Evolutionary conservation across 1,140 invertebrate genomes (phyloP).

Genomic region (Potamilus streckersoni): DNA sequence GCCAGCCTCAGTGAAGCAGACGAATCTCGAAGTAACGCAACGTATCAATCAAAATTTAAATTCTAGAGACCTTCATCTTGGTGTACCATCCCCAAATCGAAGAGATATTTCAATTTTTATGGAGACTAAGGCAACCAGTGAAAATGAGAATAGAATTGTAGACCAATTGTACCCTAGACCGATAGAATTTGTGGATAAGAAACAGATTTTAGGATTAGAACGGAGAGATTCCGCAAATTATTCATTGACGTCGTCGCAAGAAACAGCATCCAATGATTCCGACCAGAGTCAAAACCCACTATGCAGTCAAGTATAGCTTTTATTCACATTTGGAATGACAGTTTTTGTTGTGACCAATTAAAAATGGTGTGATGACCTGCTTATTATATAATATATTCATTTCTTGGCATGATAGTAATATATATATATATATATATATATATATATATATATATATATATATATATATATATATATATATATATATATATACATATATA

Average conservation of each 20-base stretch:
- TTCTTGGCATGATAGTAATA: conserved; percentile 4
- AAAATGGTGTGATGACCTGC: background rate
- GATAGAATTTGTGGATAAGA: conserved; percentile 25
- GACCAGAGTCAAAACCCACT: conserved; percentile 46
- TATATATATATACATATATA: conserved; percentile 4
- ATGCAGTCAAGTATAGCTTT: conserved; percentile 52
- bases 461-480: conserved; percentile 4
- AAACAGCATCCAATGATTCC: conserved; percentile 55
- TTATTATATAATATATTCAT: background rate
- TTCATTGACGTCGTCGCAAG: conserved; percentile 55
- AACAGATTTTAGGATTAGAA: conserved; percentile 28
- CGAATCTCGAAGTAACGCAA: no score
- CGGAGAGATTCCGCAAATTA: conserved; percentile 56
- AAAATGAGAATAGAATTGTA: background rate
- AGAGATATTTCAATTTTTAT: conserved; percentile 17
- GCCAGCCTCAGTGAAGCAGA: no score
- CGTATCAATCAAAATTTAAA: no score
- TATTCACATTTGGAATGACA: background rate
- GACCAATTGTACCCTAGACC: conserved; percentile 15
- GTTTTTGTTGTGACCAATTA: background rate
- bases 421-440: conserved; percentile 4
- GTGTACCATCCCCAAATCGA: conserved; percentile 26
- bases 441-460: conserved; percentile 6
- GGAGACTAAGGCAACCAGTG: conserved; percentile 6
- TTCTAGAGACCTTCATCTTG: no score